Conservation (phyloP, 2,888 invertebrate species). For the Tachystola acroxantha region DNA sequence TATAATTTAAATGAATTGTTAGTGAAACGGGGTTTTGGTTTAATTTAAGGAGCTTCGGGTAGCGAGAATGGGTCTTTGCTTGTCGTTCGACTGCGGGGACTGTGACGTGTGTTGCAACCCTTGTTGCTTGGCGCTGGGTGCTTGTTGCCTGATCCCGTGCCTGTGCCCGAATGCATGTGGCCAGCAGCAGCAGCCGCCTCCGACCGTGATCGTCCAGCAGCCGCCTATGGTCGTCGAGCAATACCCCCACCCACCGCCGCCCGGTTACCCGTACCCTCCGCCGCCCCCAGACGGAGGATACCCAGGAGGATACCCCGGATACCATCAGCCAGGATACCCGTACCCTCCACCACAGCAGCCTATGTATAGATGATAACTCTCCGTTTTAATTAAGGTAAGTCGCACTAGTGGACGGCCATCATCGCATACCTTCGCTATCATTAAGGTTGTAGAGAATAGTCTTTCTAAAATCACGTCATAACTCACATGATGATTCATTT, state of each 20-base stretch:
- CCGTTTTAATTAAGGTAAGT: slow-evolving; percentile 23
- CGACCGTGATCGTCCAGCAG: slow-evolving; percentile 53
- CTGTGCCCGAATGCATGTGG: slow-evolving; percentile 69
- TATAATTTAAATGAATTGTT: neutral
- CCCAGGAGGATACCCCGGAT: slow-evolving; percentile 21
- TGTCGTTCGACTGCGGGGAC: slow-evolving; percentile 64
- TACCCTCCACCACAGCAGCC: slow-evolving; percentile 18
- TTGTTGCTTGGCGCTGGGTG: slow-evolving; percentile 62
- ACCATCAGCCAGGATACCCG: slow-evolving; percentile 12
- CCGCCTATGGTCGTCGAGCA: slow-evolving; percentile 48
- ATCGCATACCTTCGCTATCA: neutral
- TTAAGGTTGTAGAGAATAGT: no score
- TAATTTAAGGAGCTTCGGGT: slow-evolving; percentile 4
- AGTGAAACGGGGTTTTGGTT: neutral
- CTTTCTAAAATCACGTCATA: no score
- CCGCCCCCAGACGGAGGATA: slow-evolving; percentile 18
- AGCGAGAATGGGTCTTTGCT: slow-evolving; percentile 58
- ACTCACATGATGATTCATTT: no score
- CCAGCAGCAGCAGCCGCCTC: slow-evolving; percentile 51
- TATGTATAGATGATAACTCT: slow-evolving; percentile 36
- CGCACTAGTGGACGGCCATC: slow-evolving; percentile 40
- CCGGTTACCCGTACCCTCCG: slow-evolving; percentile 34
- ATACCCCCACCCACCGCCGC: slow-evolving; percentile 33
- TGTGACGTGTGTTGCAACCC: slow-evolving; percentile 63
- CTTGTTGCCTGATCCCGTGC: slow-evolving; percentile 65